Base-by-base conservation (phyloP, 2,797 vertebrate species). In the Danio tinwini region DNA sequence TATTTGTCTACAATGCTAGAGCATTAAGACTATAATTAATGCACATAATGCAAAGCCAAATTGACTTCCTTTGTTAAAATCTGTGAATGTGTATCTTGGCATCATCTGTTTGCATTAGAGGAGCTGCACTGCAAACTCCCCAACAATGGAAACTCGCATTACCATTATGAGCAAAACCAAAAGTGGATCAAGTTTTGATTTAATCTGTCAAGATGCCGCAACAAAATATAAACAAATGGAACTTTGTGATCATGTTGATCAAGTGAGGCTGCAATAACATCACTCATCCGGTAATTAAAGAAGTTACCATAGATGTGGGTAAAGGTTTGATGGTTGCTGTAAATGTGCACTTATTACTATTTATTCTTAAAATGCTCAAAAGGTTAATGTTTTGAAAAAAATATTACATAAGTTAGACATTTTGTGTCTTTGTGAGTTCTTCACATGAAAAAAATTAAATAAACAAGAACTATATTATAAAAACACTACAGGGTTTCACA, bases 101-200 rank as follows among this genome's bases (percentile, higher is more conserved):
- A 29, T 59, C 9, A 17, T 16, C 16, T 1, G 12, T 11, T 40
- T 65, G 40, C 17, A 29, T 55, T 55, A 6, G 8, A 53, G 17
- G 13, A 65, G 49, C 16, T 58, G n/a, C 8, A 1, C 9, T 19
- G 3, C 39, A 29, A 74, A 74, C 21, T 62, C 58, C 45, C 45
- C 10, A 19, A 14, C 8, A 6, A 7, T 0, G 9, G 74, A 75
- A 65, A 76, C 6, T 29, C 5, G 3, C 29, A n/a, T 50, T 29
- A 44, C 6, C 39, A 3, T 16, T 16, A 63, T 75, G 47, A 76
- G 74, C 39, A 29, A 64, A 65, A 64, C 9, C 61, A 76, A 55
- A 55, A 53, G 74, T 44, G 37, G 39, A 55, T 42, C 50, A 55
- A 44, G 62, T 29, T 65, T 1, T 53, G 47, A 63, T 53, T 42